Conservation (phyloP, 2,888 invertebrate genomes). For the Latrodectus hesperus region DNA sequence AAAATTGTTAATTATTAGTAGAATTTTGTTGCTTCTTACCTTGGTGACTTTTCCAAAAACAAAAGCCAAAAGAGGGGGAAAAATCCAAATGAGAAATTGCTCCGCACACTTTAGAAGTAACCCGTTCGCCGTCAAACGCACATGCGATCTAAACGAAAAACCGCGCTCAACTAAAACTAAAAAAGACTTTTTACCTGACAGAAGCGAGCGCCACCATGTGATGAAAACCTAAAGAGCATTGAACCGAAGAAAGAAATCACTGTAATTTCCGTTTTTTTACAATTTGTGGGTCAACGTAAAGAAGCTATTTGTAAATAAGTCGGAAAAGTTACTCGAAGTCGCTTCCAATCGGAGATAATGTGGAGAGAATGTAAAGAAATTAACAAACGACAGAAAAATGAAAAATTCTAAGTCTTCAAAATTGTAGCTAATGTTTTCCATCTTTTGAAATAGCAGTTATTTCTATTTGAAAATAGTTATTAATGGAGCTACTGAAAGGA, state of each 20-base stretch:
- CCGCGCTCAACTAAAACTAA: conserved; percentile 22
- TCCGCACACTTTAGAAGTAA: background rate
- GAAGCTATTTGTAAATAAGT: background rate
- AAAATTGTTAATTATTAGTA: no score
- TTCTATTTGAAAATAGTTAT: no score
- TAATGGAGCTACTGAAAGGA: no score
- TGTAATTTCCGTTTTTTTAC: conserved; percentile 54
- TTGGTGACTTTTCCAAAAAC: no score
- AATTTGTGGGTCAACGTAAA: conserved; percentile 54
- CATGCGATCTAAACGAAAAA: background rate
- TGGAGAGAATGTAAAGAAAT: no score
- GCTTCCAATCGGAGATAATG: no score
- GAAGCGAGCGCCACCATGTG: conserved; percentile 43
- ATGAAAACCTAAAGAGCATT: conserved; percentile 1
- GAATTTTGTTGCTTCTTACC: no score
- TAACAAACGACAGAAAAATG: no score
- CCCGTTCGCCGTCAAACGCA: background rate
- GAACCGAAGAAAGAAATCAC: conserved; percentile 43
- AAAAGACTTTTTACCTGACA: conserved; percentile 4
- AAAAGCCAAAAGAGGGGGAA: background rate
- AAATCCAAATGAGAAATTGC: background rate
- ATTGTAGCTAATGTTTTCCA: no score
- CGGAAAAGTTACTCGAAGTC: no score
- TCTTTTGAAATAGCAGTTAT: no score
- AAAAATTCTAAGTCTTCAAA: no score